Evolutionary conservation across 2,113 vertebrate species (phyloP), one percentile per base, ranked within the genome.

Genomic region (Upupa epops): DNA sequence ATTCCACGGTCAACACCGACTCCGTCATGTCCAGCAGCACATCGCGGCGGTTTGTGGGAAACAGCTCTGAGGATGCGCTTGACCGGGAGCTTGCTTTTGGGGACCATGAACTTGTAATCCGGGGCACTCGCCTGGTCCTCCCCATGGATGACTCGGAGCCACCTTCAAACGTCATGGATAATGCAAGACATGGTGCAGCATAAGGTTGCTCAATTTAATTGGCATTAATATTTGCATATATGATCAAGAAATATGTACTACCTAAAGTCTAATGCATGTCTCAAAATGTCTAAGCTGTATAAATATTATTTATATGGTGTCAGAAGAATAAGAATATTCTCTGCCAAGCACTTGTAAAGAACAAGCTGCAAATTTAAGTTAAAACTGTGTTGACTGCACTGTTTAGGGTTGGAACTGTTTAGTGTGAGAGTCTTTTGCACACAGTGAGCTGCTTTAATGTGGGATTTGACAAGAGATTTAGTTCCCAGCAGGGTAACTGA

Each of bases 91-190:
- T 99, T 25, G 95, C 98, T 3, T 98, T 98, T 46, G 98, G 98
- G 18, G 99, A 99, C 80, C 98, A 99, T 5, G 99, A 99, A 98
- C 98, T 99, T 46, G 98, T 99, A 83, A 99, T 99, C 96, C 97
- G 99, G 73, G 99, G 99, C 21, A 99, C 99, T 0, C 98, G 99
- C 75, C 97, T 99, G 90, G 99, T 99, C 86, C 98, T 99, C 63
- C 99, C 99, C 76, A 99, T 99, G 99, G 99, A 99, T 8, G 98
- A 99, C 95, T 99, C 98, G 0, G 99, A 99, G 95, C 98, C 98
- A 1, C 97, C 98, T 0, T 97, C 99, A 71, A 98, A 98, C 49
- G 48, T 98, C 73, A 95, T 98, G 90, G 97, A 97, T 88, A 97
- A 81, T 11, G 96, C 97, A 2, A 97, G 97, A 89, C 98, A 98